These are phyloP conservation scores for Heliconius charithonia DNA, from an alignment of 2,888 invertebrate species.

Conservation along the genomic window DNA sequence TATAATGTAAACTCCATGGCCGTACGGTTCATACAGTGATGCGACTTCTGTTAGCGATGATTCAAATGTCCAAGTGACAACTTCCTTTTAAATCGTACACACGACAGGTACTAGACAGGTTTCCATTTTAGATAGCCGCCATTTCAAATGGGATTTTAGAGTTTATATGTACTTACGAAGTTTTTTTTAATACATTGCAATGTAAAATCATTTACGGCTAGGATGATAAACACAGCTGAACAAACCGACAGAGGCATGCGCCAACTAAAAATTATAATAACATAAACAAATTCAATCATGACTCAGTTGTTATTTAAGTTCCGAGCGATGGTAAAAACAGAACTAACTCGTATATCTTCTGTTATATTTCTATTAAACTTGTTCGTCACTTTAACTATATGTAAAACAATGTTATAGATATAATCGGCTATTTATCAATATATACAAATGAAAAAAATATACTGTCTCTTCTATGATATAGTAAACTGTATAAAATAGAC, in stretches of 20 bases:
- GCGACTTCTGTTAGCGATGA: conserved; percentile 59
- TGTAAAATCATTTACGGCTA: background rate
- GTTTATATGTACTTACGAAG: background rate
- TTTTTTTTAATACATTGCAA: background rate
- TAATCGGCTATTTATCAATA: background rate
- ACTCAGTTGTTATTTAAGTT: conserved; percentile 37
- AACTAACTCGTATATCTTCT: background rate
- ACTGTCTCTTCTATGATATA: conserved; percentile 32
- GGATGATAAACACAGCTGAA: conserved; percentile 35
- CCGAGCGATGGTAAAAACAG: conserved; percentile 23
- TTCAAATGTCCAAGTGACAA: conserved; percentile 65
- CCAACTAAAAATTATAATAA: conserved; percentile 34
- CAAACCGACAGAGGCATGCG: conserved; percentile 25
- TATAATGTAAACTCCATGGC: conserved; percentile 51
- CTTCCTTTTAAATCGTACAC: conserved; percentile 63
- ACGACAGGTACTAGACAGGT: conserved; percentile 52
- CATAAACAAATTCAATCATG: conserved; percentile 36
- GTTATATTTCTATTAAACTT: background rate
- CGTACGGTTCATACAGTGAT: conserved; percentile 59
- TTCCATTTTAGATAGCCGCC: conserved; percentile 39
- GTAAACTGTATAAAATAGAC: conserved; percentile 22
- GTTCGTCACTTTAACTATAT: background rate
- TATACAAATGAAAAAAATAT: background rate
- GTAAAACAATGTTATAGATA: background rate
- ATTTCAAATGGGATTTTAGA: conserved; percentile 13